phyloP scores from a whole-genome alignment of 2,888 invertebrate genomes.

The Parelbella ahira region DNA sequence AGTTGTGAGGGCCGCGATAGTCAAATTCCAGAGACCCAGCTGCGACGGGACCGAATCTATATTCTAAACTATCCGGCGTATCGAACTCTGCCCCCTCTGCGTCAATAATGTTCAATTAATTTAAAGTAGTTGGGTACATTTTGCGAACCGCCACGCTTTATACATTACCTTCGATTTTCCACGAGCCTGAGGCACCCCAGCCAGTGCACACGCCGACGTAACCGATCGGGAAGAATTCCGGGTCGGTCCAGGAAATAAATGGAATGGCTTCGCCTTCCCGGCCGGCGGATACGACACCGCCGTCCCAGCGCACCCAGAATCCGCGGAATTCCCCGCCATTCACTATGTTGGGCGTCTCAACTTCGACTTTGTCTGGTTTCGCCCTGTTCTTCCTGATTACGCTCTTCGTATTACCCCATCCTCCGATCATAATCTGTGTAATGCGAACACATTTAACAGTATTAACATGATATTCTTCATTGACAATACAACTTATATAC shows the following conservation, averaged over 20 bases:
- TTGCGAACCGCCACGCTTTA: conserved; percentile 34
- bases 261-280: conserved; percentile 86
- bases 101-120: conserved; percentile 52
- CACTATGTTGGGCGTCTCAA: conserved; percentile 86
- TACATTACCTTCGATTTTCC: conserved; percentile 87
- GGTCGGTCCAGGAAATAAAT: conserved; percentile 87
- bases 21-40: conserved; percentile 78
- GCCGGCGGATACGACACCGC: conserved; percentile 85
- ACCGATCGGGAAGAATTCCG: conserved; percentile 84
- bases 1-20: conserved; percentile 83
- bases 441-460: too few relatives aligned
- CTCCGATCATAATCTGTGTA: conserved; percentile 88
- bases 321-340: conserved; percentile 87
- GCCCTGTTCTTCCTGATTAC: conserved; percentile 89
- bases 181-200: conserved; percentile 91
- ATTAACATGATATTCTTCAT: too few relatives aligned
- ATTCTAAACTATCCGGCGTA: conserved; percentile 81
- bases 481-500: too few relatives aligned
- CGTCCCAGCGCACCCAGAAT: conserved; percentile 91
- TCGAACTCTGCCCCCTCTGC: conserved; percentile 77
- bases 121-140: conserved; percentile 72
- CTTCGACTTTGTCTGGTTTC: conserved; percentile 87
- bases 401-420: conserved; percentile 92
- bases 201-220: conserved; percentile 92
- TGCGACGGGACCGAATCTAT: conserved; percentile 79